These are phyloP conservation scores for Cyclina sinensis DNA, from an alignment of 1,140 invertebrate species.

Conservation along the genomic window DNA sequence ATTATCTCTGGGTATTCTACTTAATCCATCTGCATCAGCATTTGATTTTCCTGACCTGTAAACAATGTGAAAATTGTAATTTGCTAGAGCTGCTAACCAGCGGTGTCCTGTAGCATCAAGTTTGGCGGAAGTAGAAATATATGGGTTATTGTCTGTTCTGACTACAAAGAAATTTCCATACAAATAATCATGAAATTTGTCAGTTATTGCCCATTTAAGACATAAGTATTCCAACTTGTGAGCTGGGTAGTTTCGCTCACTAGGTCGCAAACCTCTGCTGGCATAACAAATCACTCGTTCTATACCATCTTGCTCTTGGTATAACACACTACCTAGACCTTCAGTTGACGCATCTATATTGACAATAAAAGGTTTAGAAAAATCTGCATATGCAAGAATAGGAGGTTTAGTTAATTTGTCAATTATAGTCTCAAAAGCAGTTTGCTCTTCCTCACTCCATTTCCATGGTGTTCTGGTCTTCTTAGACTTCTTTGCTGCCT, in stretches of 20 bases:
- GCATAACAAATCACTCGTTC: conserved; percentile 73
- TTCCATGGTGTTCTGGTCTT: conserved; percentile 12
- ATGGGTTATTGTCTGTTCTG: conserved; percentile 56
- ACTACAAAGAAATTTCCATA: conserved; percentile 40
- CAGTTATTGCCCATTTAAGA: conserved; percentile 59
- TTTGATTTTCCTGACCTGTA: too few relatives aligned
- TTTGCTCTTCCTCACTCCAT: conserved; percentile 50
- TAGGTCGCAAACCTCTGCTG: conserved; percentile 39
- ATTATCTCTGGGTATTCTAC: neutral
- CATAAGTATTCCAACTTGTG: conserved; percentile 53
- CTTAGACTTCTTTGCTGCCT: conserved; percentile 22
- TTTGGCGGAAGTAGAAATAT: conserved; percentile 31
- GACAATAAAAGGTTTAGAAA: conserved; percentile 82
- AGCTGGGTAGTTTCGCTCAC: conserved; percentile 55
- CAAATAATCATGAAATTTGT: conserved; percentile 61
- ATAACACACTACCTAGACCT: conserved; percentile 84
- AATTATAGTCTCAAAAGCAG: conserved; percentile 74
- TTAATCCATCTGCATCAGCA: too few relatives aligned
- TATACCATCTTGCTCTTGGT: conserved; percentile 81
- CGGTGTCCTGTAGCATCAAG: conserved; percentile 57
- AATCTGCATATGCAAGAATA: conserved; percentile 81
- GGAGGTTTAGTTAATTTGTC: conserved; percentile 73
- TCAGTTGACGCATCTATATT: conserved; percentile 85
- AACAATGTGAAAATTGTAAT: neutral
- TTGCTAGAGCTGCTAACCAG: too few relatives aligned